Conservation (phyloP, 2,888 invertebrate genomes). For the Xanthia icteritia region DNA sequence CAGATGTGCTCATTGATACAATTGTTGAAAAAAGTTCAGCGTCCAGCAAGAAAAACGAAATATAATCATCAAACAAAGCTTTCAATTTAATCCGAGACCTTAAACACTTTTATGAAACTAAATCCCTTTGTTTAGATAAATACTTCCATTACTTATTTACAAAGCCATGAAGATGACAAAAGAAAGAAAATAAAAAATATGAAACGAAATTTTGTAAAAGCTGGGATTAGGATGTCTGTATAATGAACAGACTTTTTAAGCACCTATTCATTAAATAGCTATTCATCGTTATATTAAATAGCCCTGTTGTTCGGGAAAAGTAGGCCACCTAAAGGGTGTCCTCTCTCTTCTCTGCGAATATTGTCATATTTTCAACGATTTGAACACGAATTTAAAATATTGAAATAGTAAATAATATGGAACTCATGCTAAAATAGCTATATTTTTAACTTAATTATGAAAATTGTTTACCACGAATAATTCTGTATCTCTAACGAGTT, state of each 20-base stretch:
- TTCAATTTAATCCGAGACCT: slow-evolving; percentile 6
- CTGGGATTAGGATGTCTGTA: slow-evolving; percentile 31
- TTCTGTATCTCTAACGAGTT: not conserved
- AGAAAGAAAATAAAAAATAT: slow-evolving; percentile 30
- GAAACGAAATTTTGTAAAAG: slow-evolving; percentile 19
- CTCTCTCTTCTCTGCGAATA: slow-evolving; percentile 13
- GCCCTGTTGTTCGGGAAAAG: slow-evolving; percentile 29
- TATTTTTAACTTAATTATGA: not conserved
- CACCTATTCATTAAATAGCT: slow-evolving; percentile 42
- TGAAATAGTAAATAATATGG: not conserved
- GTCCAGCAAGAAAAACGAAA: not conserved
- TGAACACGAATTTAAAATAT: slow-evolving; percentile 1
- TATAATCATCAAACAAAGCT: slow-evolving; percentile 4
- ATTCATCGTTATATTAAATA: slow-evolving; percentile 32
- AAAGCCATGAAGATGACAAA: slow-evolving; percentile 29
- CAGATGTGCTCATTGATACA: not conserved
- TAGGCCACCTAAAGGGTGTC: slow-evolving; percentile 24
- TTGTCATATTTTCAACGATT: slow-evolving; percentile 13
- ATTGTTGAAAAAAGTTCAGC: too few species aligned
- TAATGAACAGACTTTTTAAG: slow-evolving; percentile 34
- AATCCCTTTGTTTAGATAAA: slow-evolving; percentile 34
- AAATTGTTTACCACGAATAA: not conserved
- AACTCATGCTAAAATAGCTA: not conserved
- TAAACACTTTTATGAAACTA: slow-evolving; percentile 15
- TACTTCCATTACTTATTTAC: slow-evolving; percentile 44